Conservation (phyloP, 1,140 invertebrate species). For the Chrysoperla carnea region DNA sequence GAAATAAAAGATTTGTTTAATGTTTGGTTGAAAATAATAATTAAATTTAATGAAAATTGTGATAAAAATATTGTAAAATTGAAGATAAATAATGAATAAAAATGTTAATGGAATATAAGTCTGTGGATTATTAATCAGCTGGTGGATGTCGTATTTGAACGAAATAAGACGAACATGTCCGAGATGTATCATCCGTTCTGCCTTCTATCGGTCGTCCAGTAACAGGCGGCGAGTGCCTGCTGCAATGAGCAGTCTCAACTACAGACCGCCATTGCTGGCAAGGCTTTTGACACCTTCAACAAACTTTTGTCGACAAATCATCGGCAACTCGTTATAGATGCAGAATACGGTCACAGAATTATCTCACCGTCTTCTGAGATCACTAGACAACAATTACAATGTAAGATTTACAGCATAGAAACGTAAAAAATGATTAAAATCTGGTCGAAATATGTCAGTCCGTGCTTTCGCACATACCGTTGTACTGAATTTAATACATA, state of each 20-base stretch:
- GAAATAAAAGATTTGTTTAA: no score
- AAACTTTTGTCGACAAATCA: neutral
- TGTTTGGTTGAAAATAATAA: no score
- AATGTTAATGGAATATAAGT: no score
- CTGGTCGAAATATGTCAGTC: neutral
- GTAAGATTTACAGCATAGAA: conserved; percentile 26
- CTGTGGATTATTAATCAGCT: no score
- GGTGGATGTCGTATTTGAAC: no score
- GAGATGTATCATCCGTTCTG: neutral
- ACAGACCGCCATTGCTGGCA: neutral
- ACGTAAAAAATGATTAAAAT: neutral
- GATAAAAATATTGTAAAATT: no score
- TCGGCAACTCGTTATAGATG: conserved; percentile 25
- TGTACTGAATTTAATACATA: no score
- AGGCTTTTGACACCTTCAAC: neutral
- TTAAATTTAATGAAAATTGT: no score
- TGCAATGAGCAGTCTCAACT: neutral
- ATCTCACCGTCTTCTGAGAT: conserved; percentile 42
- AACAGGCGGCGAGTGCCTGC: neutral
- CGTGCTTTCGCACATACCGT: no score
- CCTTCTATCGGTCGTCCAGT: neutral
- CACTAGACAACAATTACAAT: conserved; percentile 48
- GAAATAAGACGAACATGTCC: neutral
- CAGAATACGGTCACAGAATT: conserved; percentile 41
- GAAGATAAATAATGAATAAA: no score